Evolutionary conservation across 2,113 vertebrate genomes (phyloP).

Genomic region (Athene cunicularia): DNA sequence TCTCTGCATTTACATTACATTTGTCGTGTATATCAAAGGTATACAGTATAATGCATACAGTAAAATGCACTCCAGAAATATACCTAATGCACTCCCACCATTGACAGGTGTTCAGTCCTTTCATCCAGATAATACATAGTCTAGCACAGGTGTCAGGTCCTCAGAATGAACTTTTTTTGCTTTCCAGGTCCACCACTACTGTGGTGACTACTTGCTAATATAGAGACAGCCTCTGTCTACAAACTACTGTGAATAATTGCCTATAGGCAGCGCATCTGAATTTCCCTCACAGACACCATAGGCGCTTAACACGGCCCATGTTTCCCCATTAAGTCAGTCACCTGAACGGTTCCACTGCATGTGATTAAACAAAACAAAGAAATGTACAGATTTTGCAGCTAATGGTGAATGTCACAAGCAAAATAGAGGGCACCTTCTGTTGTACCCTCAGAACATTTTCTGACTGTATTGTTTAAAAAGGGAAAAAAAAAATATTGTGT

Average conservation of each 20-base stretch:
- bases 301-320: rapidly evolving
- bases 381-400: not conserved
- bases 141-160: not conserved
- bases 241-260: not conserved
- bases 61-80: not conserved
- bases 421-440: not conserved
- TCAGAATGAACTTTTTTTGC: not conserved
- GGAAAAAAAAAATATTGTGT: not conserved
- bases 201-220: not conserved
- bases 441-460: not conserved
- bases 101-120: not conserved
- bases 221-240: not conserved
- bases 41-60: not conserved
- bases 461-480: not conserved
- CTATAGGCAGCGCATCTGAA: not conserved
- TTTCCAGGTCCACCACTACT: not conserved
- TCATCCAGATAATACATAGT: not conserved
- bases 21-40: not conserved
- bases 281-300: not conserved
- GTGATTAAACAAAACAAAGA: not conserved
- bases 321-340: not conserved
- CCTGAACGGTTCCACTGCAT: rapidly evolving
- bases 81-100: not conserved
- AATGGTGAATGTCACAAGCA: not conserved
- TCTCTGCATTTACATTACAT: not conserved